Evolutionary conservation across 2,888 invertebrate genomes (phyloP), one percentile per base, ranked within the genome.

Genomic region (Fragum sueziense): DNA sequence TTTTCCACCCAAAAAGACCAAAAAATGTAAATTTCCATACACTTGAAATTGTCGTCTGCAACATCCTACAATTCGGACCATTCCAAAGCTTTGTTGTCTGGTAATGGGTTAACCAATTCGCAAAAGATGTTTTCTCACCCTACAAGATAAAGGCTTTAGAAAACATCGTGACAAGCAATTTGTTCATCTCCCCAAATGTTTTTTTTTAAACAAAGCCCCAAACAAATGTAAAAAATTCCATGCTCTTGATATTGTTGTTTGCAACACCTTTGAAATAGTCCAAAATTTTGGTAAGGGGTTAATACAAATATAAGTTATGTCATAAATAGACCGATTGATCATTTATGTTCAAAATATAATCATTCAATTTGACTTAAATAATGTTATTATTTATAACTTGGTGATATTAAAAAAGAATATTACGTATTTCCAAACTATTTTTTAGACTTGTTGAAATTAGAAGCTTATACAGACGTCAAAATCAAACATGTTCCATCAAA

Each of bases 151-250:
- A 2, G 22, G 54, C 54, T 54, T 54, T 54, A 11, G 3, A 54
- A 54, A 54, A n/a, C 54, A 6, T 54, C 22, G 54, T 54, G 54
- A 54, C 54, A 11, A 54, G 54, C 54, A 54, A 22, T 54, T 54
- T 54, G 2, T 54, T 11, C 22, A 4, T 54, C 22, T 54, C 22
- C 22, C 54, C 20, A 20, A 54, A 54, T n/a, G 54, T n/a, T 54
- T 54, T 54, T 54, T 54, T 54, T n/a, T n/a, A 54, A 54, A 54
- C 20, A 54, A 2, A 54, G 25, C 22, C n/a, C n/a, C 2, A 2
- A 47, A 2, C 54, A n/a, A 11, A 22, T 54, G 1, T 22, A 11
- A 11, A n/a, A n/a, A 54, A 54, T 54, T 54, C 22, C 25, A 25
- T 6, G 9, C 6, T 11, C 37, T 37, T 37, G 14, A 37, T 9